phyloP scores from a whole-genome alignment of 64 coral and sea anemone species.

The Platygyra sinensis region DNA sequence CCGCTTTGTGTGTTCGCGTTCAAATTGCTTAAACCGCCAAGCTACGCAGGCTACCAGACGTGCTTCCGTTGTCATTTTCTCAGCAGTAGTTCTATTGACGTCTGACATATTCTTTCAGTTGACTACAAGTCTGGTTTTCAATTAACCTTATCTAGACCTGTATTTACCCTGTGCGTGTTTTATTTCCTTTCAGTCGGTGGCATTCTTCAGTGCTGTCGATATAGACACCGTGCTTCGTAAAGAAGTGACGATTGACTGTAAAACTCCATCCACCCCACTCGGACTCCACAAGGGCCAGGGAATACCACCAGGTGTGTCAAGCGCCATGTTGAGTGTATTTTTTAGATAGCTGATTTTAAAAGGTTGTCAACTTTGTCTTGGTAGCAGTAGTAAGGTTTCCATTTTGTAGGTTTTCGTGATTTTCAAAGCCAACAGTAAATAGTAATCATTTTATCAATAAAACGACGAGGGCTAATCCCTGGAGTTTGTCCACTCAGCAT shows the following conservation, averaged over 20 bases:
- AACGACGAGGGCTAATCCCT: too few relatives aligned
- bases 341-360: too few relatives aligned
- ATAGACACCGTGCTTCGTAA: constrained; percentile 94
- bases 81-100: background rate
- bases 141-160: background rate
- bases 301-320: constrained; percentile 73
- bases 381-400: too few relatives aligned
- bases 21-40: too few relatives aligned
- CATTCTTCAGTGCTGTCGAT: constrained; percentile 98
- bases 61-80: background rate
- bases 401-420: too few relatives aligned
- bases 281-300: constrained; percentile 83
- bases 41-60: too few relatives aligned
- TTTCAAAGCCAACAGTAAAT: too few relatives aligned
- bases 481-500: too few relatives aligned
- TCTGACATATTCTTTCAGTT: background rate
- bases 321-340: too few relatives aligned
- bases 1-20: too few relatives aligned
- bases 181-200: constrained; percentile 73
- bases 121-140: background rate
- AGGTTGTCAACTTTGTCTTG: too few relatives aligned
- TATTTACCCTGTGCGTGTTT: background rate
- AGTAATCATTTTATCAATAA: too few relatives aligned
- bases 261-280: constrained; percentile 93
- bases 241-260: constrained; percentile 92